Percentiles rank a stretch among this genome's conserved stretches.
phyloP scores from a whole-genome alignment of 1,140 invertebrate genomes.

The Calliopsis andreniformis region DNA sequence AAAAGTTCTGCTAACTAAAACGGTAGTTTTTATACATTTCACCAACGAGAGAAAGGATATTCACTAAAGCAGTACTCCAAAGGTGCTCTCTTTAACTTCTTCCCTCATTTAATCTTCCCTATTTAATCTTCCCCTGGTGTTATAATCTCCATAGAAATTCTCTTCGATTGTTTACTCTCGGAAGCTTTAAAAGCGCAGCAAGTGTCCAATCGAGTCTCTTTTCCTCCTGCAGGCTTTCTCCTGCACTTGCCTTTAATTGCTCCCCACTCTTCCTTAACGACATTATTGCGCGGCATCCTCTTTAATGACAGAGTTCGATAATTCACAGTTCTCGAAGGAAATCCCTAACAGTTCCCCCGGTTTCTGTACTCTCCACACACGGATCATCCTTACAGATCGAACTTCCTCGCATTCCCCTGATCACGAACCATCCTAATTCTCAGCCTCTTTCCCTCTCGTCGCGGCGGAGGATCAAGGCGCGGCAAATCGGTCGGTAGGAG shows the following conservation, averaged over 20 bases:
- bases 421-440: background rate
- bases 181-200: background rate
- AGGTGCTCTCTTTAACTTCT: no score
- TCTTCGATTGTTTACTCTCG: background rate
- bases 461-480: no score
- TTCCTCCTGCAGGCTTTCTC: background rate
- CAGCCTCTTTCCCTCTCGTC: background rate
- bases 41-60: no score
- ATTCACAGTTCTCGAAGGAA: no score
- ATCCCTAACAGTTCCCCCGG: background rate
- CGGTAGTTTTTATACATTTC: no score
- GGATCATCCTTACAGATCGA: background rate
- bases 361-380: background rate
- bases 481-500: background rate
- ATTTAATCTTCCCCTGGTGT: background rate
- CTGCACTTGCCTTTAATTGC: background rate
- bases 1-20: no score
- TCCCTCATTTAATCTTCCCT: no score
- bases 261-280: background rate
- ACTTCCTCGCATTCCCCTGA: background rate
- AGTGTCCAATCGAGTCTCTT: background rate
- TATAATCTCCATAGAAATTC: conserved; percentile 2
- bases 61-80: no score
- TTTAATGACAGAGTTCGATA: background rate
- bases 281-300: background rate